phyloP scores from a whole-genome alignment of 2,888 invertebrate genomes.

The Eutolmus rufibarbis region DNA sequence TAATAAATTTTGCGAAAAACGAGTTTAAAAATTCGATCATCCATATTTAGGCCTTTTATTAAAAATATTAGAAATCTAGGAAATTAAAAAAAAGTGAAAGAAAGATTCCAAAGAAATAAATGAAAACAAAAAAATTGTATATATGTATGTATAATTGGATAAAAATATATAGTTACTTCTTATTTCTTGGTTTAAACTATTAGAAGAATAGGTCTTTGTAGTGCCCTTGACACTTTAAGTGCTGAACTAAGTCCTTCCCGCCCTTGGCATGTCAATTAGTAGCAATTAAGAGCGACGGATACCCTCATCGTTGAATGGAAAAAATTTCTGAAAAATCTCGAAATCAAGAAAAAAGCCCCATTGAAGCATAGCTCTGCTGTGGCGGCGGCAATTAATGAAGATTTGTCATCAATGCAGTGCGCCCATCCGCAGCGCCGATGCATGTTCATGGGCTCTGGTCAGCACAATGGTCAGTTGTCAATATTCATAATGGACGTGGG shows the following conservation, averaged over 20 bases:
- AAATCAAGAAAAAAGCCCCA: not conserved
- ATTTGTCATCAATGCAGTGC: not conserved
- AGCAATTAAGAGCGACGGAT: constrained; percentile 2
- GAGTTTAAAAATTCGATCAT: too few relatives aligned
- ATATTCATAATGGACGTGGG: constrained; percentile 9
- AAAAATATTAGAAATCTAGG: too few relatives aligned
- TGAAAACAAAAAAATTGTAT: too few relatives aligned
- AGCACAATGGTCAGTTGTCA: constrained; percentile 28
- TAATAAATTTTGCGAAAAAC: too few relatives aligned
- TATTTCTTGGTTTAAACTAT: not conserved
- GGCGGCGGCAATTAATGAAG: not conserved
- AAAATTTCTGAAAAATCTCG: not conserved
- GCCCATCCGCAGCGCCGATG: not conserved
- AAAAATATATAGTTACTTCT: not conserved
- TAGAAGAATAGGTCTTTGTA: not conserved
- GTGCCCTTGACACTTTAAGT: not conserved
- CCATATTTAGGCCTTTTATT: too few relatives aligned
- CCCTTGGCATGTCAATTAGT: not conserved
- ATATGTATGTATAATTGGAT: too few relatives aligned
- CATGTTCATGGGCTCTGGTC: not conserved
- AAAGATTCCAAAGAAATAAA: too few relatives aligned
- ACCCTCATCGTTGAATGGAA: not conserved
- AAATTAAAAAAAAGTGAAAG: too few relatives aligned
- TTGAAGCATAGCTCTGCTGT: too few relatives aligned
- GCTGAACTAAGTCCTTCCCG: not conserved